Evolutionary conservation across 2,113 vertebrate species (phyloP).

Genomic region (Limnothrissa miodon): DNA sequence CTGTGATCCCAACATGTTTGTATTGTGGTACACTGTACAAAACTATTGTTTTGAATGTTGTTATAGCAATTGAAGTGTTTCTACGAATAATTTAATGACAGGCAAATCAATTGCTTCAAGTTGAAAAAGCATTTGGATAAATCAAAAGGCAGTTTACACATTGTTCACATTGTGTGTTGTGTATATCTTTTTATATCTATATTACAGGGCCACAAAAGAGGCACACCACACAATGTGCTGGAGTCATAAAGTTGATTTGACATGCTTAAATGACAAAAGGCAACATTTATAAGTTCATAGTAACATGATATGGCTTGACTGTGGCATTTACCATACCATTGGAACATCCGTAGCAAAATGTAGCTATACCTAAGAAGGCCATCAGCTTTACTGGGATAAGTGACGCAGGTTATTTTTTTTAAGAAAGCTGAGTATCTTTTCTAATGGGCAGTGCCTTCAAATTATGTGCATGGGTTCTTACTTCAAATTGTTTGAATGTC

Average conservation of each 20-base stretch:
- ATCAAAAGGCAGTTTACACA: background rate
- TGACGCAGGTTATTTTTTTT: background rate
- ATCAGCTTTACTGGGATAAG: background rate
- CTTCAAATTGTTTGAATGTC: background rate
- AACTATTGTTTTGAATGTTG: background rate
- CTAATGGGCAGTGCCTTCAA: background rate
- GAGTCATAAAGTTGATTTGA: background rate
- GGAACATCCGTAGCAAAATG: background rate
- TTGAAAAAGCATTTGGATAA: background rate
- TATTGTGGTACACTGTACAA: background rate
- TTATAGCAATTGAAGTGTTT: background rate
- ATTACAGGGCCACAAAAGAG: background rate
- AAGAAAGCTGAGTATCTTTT: background rate
- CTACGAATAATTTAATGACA: slow-evolving; percentile 2
- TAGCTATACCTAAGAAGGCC: background rate
- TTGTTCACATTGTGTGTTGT: background rate
- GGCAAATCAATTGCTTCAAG: slow-evolving; percentile 18
- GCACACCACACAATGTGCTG: background rate
- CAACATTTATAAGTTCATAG: background rate
- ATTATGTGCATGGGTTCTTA: background rate
- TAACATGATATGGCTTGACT: background rate
- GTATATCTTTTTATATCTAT: background rate
- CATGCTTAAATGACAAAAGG: background rate
- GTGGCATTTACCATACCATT: background rate
- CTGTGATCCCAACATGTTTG: background rate